Evolutionary conservation across 2,113 vertebrate genomes (phyloP).

Genomic region (Hippopotamus amphibius): DNA sequence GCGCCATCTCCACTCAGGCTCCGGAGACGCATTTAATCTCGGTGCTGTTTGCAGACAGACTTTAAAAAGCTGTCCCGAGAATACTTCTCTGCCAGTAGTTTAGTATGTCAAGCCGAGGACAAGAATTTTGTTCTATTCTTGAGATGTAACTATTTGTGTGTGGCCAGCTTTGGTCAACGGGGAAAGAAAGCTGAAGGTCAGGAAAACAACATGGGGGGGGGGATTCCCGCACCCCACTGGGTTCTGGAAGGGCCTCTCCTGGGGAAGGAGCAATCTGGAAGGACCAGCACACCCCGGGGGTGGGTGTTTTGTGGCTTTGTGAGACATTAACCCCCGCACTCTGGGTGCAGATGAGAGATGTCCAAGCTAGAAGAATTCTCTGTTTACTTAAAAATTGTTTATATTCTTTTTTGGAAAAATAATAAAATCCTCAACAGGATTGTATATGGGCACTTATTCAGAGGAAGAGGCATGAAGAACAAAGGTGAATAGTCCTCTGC

Average conservation of each 20-base stretch:
- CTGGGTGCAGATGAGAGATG: background rate
- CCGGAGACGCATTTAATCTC: slow-evolving; percentile 51
- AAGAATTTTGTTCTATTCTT: slow-evolving; percentile 81
- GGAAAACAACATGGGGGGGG: slow-evolving; percentile 43
- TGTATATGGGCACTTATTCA: background rate
- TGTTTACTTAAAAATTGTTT: background rate
- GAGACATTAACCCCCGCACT: background rate
- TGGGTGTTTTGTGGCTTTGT: background rate
- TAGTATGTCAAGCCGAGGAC: slow-evolving; percentile 74
- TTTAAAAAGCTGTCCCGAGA: slow-evolving; percentile 78
- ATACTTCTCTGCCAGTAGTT: slow-evolving; percentile 69
- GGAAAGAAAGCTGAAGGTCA: slow-evolving; percentile 67
- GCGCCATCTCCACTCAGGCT: background rate
- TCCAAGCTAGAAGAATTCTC: background rate
- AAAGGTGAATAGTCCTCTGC: background rate
- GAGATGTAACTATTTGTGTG: slow-evolving; percentile 80
- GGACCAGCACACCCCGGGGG: fast-evolving
- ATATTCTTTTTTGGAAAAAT: background rate
- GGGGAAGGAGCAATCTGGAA: slow-evolving; percentile 18
- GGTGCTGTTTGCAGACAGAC: slow-evolving; percentile 79
- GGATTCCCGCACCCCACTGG: background rate
- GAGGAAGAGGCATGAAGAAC: background rate
- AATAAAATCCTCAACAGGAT: background rate
- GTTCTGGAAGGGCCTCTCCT: background rate
- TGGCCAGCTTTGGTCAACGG: slow-evolving; percentile 68